Percentiles rank a stretch among this genome's conserved stretches.
phyloP scores from a whole-genome alignment of 1,140 invertebrate species.

The Latrodectus geometricus region DNA sequence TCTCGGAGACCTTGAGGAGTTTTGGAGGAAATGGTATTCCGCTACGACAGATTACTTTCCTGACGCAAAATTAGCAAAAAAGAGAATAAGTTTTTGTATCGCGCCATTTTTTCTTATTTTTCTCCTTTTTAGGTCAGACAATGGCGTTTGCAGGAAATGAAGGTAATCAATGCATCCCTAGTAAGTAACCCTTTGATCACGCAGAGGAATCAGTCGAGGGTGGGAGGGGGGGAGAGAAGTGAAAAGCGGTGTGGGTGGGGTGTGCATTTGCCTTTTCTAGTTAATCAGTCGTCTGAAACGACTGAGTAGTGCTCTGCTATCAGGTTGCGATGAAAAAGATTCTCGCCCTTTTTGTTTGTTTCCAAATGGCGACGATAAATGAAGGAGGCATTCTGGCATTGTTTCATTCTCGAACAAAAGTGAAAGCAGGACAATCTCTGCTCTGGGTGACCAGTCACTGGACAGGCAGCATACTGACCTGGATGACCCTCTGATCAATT shows the following conservation, averaged over 20 bases:
- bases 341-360: neutral
- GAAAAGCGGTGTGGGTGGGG: constrained; percentile 36
- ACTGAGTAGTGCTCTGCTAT: constrained; percentile 29
- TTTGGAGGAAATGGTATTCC: constrained; percentile 54
- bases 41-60: constrained; percentile 45
- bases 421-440: neutral
- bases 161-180: constrained; percentile 57
- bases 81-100: neutral
- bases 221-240: neutral
- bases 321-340: constrained; percentile 8
- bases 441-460: neutral
- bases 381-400: neutral
- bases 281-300: constrained; percentile 60
- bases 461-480: neutral
- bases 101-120: constrained; percentile 12
- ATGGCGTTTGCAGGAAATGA: constrained; percentile 51
- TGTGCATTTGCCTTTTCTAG: constrained; percentile 53
- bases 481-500: neutral
- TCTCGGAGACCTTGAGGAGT: constrained; percentile 33
- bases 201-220: neutral
- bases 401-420: neutral
- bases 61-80: constrained; percentile 45
- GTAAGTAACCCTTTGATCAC: constrained; percentile 60
- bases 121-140: constrained; percentile 43
- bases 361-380: neutral